phyloP scores from a whole-genome alignment of 2,888 invertebrate genomes.

The Antitype chi region DNA sequence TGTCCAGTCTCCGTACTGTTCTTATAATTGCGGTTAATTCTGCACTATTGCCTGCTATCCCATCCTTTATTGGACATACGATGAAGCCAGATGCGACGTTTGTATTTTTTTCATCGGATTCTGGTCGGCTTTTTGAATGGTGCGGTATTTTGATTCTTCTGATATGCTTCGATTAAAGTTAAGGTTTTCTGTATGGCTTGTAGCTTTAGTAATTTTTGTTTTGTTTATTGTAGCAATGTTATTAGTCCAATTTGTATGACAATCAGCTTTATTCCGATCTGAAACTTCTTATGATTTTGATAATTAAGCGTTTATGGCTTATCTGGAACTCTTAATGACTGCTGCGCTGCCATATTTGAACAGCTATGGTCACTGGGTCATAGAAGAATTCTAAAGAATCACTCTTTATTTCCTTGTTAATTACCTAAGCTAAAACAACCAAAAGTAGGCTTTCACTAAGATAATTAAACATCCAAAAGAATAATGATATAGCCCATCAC shows the following conservation, averaged over 20 bases:
- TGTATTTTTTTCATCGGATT: slow-evolving; percentile 27
- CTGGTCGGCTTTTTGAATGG: slow-evolving; percentile 21
- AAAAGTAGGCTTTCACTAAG: background rate
- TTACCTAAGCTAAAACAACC: background rate
- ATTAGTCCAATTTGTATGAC: background rate
- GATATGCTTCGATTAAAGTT: slow-evolving; percentile 14
- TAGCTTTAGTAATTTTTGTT: background rate
- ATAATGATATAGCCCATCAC: background rate
- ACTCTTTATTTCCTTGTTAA: background rate
- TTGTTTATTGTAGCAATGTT: background rate
- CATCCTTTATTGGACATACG: slow-evolving; percentile 68
- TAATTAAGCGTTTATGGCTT: background rate
- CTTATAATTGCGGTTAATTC: slow-evolving; percentile 89
- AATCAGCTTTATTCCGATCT: background rate
- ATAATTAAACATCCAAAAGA: background rate
- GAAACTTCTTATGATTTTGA: background rate
- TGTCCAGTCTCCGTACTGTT: slow-evolving; percentile 82
- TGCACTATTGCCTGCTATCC: slow-evolving; percentile 75
- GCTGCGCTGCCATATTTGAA: too few species aligned
- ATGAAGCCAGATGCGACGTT: slow-evolving; percentile 63
- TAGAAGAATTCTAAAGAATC: background rate
- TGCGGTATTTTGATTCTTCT: slow-evolving; percentile 34
- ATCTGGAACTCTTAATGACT: background rate
- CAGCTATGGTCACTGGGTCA: too few species aligned
- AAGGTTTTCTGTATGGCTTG: background rate